phyloP scores from a whole-genome alignment of 2,113 vertebrate species.

The Ceyx cyanopectus region DNA sequence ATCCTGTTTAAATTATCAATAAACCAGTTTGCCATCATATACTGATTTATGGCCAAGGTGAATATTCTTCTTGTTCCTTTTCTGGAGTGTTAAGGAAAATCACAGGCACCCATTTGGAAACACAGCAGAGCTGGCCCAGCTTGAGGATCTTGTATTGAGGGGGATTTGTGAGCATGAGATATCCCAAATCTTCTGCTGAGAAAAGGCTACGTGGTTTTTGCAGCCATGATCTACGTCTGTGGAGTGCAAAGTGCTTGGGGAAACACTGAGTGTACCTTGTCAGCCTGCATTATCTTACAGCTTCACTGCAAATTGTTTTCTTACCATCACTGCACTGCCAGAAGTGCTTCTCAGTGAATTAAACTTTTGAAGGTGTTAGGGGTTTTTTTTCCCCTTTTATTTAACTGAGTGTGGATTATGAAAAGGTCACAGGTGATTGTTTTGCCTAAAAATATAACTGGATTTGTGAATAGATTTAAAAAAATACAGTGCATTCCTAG shows the following conservation, averaged over 20 bases:
- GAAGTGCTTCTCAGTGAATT: neutral
- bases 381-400: neutral
- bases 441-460: neutral
- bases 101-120: neutral
- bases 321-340: neutral
- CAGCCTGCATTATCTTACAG: neutral
- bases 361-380: neutral
- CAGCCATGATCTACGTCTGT: neutral
- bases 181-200: neutral
- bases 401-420: neutral
- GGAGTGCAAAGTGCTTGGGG: neutral
- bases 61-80: neutral
- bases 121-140: neutral
- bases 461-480: neutral
- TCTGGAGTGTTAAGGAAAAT: neutral
- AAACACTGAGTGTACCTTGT: neutral
- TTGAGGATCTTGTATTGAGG: neutral
- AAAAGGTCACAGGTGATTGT: neutral
- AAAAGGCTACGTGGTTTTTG: neutral
- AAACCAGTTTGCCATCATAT: neutral
- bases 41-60: neutral
- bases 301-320: neutral
- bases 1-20: neutral
- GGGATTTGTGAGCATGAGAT: neutral
- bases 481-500: neutral